phyloP scores from a whole-genome alignment of 2,888 invertebrate species.

The Polydrusus cervinus region DNA sequence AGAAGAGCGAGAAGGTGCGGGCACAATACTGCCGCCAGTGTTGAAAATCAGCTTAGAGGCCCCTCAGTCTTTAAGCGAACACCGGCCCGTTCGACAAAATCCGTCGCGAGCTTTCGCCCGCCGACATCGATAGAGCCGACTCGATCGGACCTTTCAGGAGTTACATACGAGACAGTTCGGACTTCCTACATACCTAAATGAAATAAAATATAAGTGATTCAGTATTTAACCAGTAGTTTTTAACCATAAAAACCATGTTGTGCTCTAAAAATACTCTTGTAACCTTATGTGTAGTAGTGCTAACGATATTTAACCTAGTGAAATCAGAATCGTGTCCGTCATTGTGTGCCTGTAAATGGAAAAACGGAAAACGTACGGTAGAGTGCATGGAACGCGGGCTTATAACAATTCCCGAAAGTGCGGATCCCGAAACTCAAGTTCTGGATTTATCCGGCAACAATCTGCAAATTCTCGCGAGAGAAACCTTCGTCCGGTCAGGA shows the following conservation, averaged over 20 bases:
- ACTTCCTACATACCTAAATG: slow-evolving; percentile 11
- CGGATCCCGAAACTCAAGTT: slow-evolving; percentile 92
- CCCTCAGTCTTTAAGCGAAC: slow-evolving; percentile 64
- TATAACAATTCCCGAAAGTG: slow-evolving; percentile 88
- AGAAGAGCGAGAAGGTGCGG: slow-evolving; percentile 70
- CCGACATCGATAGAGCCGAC: slow-evolving; percentile 67
- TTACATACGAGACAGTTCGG: background rate
- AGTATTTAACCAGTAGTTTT: background rate
- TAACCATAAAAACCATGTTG: slow-evolving; percentile 6
- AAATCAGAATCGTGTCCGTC: slow-evolving; percentile 80
- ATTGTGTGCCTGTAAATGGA: slow-evolving; percentile 94
- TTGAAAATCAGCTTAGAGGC: slow-evolving; percentile 66
- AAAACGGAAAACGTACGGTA: slow-evolving; percentile 93
- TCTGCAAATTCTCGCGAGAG: slow-evolving; percentile 86
- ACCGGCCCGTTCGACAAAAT: slow-evolving; percentile 67
- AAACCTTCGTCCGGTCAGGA: slow-evolving; percentile 87
- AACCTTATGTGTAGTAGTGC: slow-evolving; percentile 27
- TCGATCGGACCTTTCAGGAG: slow-evolving; percentile 26
- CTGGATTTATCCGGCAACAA: slow-evolving; percentile 92
- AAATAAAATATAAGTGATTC: slow-evolving; percentile 3
- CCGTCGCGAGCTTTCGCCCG: slow-evolving; percentile 60
- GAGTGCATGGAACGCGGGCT: slow-evolving; percentile 90
- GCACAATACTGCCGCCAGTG: slow-evolving; percentile 72
- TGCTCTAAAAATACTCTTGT: slow-evolving; percentile 12
- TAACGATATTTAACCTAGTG: slow-evolving; percentile 2